Conservation (phyloP, 2,888 invertebrate genomes). For the Campoplex capitator region DNA sequence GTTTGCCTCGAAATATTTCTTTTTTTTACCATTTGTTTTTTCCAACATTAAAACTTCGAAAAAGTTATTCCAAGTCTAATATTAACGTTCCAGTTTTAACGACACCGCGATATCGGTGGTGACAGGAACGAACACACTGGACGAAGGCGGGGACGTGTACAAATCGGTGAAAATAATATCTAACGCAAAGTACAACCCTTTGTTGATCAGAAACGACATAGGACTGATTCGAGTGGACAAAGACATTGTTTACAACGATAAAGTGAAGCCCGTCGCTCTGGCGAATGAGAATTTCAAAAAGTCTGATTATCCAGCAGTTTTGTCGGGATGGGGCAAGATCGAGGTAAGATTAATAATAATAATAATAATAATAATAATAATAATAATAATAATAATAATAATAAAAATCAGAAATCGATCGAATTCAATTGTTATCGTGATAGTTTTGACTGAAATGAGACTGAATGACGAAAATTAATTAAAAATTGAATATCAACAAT, state of each 20-base stretch:
- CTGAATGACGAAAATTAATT: not conserved
- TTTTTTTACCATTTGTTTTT: not conserved
- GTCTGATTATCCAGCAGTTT: slow-evolving; percentile 77
- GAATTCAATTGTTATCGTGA: not conserved
- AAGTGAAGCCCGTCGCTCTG: slow-evolving; percentile 77
- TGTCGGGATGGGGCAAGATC: slow-evolving; percentile 83
- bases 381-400: no score
- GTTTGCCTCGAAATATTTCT: not conserved
- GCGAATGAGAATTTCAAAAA: slow-evolving; percentile 79
- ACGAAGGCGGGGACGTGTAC: slow-evolving; percentile 80
- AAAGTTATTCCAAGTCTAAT: not conserved
- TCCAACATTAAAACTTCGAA: not conserved
- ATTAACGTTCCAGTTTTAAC: slow-evolving; percentile 73
- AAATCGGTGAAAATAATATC: slow-evolving; percentile 73
- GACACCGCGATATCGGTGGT: slow-evolving; percentile 78
- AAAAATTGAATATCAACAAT: no score
- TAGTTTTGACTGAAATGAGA: no score
- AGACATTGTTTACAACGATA: slow-evolving; percentile 78
- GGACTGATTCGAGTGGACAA: slow-evolving; percentile 79
- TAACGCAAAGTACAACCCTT: slow-evolving; percentile 78
- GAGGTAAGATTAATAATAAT: slow-evolving; percentile 72
- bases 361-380: no score
- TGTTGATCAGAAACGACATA: slow-evolving; percentile 81
- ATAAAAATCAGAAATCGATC: no score
- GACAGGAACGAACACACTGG: slow-evolving; percentile 79